A percentile compares a stretch with the other conserved stretches of the same genome.
Conservation (phyloP, 2,797 vertebrate species). For the Aplochiton taeniatus region DNA sequence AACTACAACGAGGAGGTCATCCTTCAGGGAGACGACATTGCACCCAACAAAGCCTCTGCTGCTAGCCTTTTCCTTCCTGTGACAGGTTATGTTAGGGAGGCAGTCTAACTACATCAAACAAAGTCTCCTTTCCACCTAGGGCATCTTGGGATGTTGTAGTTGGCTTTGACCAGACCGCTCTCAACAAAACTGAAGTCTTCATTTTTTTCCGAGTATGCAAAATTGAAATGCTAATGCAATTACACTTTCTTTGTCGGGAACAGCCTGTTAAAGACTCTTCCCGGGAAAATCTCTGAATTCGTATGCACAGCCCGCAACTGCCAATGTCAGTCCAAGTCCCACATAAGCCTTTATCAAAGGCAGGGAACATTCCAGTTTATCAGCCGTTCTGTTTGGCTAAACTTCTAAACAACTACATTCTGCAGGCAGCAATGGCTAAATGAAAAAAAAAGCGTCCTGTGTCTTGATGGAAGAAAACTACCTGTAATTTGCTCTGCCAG, state of each 20-base stretch:
- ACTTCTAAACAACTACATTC: conserved; percentile 34
- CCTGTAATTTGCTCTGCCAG: conserved; percentile 69
- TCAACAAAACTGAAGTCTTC: background rate
- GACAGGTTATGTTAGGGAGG: background rate
- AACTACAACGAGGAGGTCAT: background rate
- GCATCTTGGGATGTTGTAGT: conserved; percentile 2
- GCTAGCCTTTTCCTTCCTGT: background rate
- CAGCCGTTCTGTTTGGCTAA: conserved; percentile 22
- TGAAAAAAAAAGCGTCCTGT: conserved; percentile 41
- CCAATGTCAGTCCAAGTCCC: conserved; percentile 26
- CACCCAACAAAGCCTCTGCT: background rate
- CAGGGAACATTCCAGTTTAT: conserved; percentile 24
- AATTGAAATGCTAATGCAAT: conserved; percentile 53
- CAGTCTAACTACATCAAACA: background rate
- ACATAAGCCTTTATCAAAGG: conserved; percentile 50
- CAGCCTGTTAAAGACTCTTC: conserved; percentile 37
- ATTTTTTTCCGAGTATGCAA: conserved; percentile 17
- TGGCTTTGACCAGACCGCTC: background rate
- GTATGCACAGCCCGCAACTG: conserved; percentile 22
- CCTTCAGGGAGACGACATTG: background rate
- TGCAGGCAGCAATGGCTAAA: conserved; percentile 39
- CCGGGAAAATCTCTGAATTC: conserved; percentile 38
- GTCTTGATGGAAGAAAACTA: conserved; percentile 63
- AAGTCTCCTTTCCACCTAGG: background rate
- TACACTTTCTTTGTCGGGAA: conserved; percentile 47